A percentile compares a stretch with the other conserved stretches of the same genome.
phyloP scores from a whole-genome alignment of 2,113 vertebrate species.

The Genyomyrus donnyi region DNA sequence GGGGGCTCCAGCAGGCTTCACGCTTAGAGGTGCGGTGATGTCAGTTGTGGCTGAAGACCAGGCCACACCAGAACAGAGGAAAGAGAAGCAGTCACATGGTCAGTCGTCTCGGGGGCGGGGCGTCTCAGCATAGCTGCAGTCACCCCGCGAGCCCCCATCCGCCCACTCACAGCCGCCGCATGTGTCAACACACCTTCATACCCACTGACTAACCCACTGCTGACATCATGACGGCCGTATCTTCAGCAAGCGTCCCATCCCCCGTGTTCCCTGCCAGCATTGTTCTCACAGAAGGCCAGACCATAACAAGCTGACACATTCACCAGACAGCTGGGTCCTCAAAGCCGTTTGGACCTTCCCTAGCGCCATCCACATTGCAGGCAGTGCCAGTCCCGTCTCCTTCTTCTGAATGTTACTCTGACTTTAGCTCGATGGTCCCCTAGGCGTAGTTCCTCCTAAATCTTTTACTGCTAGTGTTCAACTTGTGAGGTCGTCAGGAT shows the following conservation, averaged over 20 bases:
- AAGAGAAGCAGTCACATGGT: not conserved
- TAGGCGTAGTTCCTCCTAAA: not conserved
- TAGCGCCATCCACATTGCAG: not conserved
- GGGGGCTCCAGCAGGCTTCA: too few species aligned
- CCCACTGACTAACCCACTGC: not conserved
- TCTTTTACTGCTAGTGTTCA: not conserved
- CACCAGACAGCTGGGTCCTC: not conserved
- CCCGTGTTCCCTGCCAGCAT: not conserved
- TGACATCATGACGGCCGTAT: not conserved
- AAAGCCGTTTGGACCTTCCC: not conserved
- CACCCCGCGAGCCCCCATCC: not conserved
- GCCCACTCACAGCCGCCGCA: not conserved
- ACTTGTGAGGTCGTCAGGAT: not conserved
- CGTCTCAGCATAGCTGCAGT: not conserved
- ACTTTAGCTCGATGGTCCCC: not conserved
- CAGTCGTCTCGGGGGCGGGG: not conserved
- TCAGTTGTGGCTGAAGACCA: not conserved
- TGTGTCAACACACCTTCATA: not conserved
- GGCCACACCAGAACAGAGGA: not conserved
- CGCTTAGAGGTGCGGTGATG: not conserved
- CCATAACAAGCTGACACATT: not conserved
- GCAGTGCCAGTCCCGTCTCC: not conserved
- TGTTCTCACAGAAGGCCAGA: conserved; percentile 1
- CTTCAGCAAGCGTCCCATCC: not conserved
- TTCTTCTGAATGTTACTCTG: not conserved